These are phyloP conservation scores for Drosophila bipectinata DNA, from an alignment of 1,140 invertebrate genomes.

Conservation along the genomic window DNA sequence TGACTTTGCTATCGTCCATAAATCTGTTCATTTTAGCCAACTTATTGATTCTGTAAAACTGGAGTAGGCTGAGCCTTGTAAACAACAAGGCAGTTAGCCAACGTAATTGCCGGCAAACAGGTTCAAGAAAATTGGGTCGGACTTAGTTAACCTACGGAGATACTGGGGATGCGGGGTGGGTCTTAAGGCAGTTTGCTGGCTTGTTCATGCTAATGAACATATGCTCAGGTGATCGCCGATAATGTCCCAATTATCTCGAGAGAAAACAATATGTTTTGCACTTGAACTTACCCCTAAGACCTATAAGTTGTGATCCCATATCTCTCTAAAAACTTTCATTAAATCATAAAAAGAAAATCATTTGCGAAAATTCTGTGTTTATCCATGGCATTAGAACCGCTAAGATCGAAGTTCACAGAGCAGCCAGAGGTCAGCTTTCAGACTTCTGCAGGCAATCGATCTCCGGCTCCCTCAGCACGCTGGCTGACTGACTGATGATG, in stretches of 20 bases:
- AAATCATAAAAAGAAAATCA: conserved; percentile 10
- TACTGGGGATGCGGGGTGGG: background rate
- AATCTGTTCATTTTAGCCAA: background rate
- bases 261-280: background rate
- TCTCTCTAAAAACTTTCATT: background rate
- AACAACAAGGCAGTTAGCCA: background rate
- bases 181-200: background rate
- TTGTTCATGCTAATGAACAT: conserved; percentile 1
- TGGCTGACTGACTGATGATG: conserved; percentile 21
- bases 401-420: conserved; percentile 26
- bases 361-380: background rate
- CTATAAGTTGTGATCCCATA: too few species aligned
- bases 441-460: conserved; percentile 7
- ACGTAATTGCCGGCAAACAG: conserved; percentile 13
- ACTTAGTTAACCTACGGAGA: conserved; percentile 7
- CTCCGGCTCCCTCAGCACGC: background rate
- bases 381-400: conserved; percentile 10
- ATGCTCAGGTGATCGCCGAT: background rate
- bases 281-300: background rate
- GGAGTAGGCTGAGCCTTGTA: conserved; percentile 2
- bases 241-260: background rate
- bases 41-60: background rate
- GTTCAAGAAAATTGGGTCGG: conserved; percentile 16
- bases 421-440: conserved; percentile 23
- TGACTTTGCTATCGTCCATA: background rate